These are phyloP conservation scores for Euschistus heros DNA, from an alignment of 1,140 invertebrate genomes.

Conservation along the genomic window DNA sequence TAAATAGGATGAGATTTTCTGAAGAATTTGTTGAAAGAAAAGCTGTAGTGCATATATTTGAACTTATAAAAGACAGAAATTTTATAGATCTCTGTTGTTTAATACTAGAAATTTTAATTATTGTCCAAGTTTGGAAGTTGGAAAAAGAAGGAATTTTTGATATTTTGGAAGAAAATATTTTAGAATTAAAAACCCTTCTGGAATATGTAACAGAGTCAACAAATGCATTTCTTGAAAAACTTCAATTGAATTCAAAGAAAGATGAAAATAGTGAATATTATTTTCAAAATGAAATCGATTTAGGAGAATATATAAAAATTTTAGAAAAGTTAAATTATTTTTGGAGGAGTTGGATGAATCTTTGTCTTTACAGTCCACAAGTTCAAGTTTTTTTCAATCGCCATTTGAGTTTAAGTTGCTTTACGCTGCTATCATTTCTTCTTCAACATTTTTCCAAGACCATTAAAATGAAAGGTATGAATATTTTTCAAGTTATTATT, in stretches of 20 bases:
- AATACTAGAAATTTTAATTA: conserved; percentile 48
- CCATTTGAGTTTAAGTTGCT: conserved; percentile 29
- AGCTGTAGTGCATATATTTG: conserved; percentile 43
- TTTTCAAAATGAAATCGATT: not conserved
- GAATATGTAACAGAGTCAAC: conserved; percentile 41
- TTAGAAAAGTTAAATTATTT: conserved; percentile 33
- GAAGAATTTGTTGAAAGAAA: conserved; percentile 46
- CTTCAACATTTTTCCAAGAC: conserved; percentile 33
- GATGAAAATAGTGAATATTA: not conserved
- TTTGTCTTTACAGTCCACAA: conserved; percentile 45
- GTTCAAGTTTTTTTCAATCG: conserved; percentile 39
- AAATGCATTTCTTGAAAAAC: conserved; percentile 32
- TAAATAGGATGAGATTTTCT: conserved; percentile 43
- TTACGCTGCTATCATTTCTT: conserved; percentile 36
- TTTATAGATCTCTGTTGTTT: conserved; percentile 49
- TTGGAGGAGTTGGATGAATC: conserved; percentile 46
- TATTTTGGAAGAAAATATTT: conserved; percentile 29
- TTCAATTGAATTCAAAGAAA: conserved; percentile 12
- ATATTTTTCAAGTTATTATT: not conserved
- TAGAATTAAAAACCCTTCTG: conserved; percentile 42
- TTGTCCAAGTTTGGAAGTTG: conserved; percentile 41
- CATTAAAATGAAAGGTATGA: conserved; percentile 14
- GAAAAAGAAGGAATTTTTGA: conserved; percentile 26
- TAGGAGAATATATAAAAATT: conserved; percentile 14
- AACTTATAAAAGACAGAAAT: conserved; percentile 40